Evolutionary conservation across 1,140 invertebrate species (phyloP).

Genomic region (Solenopsis invicta): DNA sequence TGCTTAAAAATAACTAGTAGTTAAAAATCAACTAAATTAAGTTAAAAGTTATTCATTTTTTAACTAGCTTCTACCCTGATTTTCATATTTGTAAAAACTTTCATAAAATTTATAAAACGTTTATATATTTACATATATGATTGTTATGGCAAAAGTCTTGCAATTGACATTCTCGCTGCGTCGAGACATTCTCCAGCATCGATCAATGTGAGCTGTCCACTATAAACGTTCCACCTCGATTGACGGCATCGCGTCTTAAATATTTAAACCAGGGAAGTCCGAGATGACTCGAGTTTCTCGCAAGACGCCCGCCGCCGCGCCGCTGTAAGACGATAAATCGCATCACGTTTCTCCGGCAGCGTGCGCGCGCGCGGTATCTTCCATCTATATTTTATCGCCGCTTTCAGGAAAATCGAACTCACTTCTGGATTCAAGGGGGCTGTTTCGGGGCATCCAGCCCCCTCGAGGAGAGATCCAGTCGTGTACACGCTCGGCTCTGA

Average conservation of each 20-base stretch:
- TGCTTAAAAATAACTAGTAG: no score
- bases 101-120: no score
- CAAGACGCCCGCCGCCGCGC: slow-evolving; percentile 46
- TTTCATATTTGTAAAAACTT: background rate
- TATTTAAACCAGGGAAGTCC: slow-evolving; percentile 56
- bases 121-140: background rate
- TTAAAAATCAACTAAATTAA: no score
- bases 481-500: slow-evolving; percentile 68
- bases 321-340: slow-evolving; percentile 57
- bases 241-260: slow-evolving; percentile 53
- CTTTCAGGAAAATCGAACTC: slow-evolving; percentile 72
- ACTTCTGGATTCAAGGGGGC: slow-evolving; percentile 45
- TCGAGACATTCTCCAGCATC: background rate
- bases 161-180: background rate
- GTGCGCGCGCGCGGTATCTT: slow-evolving; percentile 41
- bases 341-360: slow-evolving; percentile 55
- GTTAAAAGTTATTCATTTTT: no score
- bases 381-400: slow-evolving; percentile 70
- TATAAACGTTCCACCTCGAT: slow-evolving; percentile 44
- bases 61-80: no score
- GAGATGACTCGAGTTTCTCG: slow-evolving; percentile 50
- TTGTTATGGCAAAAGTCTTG: background rate
- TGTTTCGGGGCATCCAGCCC: slow-evolving; percentile 46
- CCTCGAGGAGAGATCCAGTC: slow-evolving; percentile 56
- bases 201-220: slow-evolving; percentile 28